Evolutionary conservation across 2,888 invertebrate species (phyloP).

Genomic region (Ectobius pallidus): DNA sequence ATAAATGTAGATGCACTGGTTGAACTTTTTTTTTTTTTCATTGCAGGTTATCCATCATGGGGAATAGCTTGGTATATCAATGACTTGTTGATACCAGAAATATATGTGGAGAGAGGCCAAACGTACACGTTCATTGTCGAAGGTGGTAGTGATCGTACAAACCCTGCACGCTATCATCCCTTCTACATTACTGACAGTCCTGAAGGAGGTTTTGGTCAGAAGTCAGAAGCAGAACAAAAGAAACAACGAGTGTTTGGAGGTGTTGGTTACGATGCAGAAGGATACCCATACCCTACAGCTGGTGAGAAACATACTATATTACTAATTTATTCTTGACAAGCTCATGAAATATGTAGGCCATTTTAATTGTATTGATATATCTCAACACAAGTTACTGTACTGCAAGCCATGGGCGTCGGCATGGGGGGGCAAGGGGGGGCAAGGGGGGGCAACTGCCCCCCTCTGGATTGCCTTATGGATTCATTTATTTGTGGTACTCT

Average conservation of each 20-base stretch:
- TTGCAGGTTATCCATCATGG: constrained; percentile 76
- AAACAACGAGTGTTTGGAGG: constrained; percentile 82
- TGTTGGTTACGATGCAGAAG: constrained; percentile 74
- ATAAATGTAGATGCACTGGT: no score
- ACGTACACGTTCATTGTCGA: constrained; percentile 87
- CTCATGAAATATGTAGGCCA: neutral
- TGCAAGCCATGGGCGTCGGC: no score
- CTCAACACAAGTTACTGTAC: no score
- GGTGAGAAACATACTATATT: constrained; percentile 54
- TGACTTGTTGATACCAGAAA: constrained; percentile 86
- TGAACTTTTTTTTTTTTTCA: no score
- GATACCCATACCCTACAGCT: constrained; percentile 80
- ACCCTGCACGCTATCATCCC: constrained; percentile 88
- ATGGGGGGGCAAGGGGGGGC: no score
- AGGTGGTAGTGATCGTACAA: constrained; percentile 80
- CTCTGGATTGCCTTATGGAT: no score
- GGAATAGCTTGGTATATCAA: constrained; percentile 94
- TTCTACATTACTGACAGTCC: constrained; percentile 88
- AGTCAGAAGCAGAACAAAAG: constrained; percentile 69
- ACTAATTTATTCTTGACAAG: neutral
- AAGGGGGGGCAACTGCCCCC: no score
- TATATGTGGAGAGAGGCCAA: constrained; percentile 84
- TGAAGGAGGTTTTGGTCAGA: constrained; percentile 87
- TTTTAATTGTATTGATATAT: no score
- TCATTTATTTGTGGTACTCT: no score